Percentiles rank a stretch among this genome's conserved stretches.
phyloP scores from a whole-genome alignment of 2,113 vertebrate genomes.

The Phalacrocorax brasilianus region DNA sequence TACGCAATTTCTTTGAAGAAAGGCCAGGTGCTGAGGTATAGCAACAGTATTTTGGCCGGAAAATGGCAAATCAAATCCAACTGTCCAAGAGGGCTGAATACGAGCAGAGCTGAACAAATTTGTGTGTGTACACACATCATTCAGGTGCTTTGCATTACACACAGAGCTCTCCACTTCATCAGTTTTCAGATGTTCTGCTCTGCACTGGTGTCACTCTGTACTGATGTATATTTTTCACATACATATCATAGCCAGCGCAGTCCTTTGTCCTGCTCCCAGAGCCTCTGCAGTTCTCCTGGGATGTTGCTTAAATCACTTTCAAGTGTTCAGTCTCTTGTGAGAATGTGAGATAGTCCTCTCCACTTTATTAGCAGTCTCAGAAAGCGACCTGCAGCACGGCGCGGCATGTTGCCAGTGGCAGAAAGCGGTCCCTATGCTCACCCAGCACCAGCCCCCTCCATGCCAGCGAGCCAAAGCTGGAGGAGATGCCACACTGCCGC shows the following conservation, averaged over 20 bases:
- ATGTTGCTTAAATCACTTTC: background rate
- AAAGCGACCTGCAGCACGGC: background rate
- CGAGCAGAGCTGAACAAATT: slow-evolving; percentile 60
- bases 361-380: background rate
- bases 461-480: accelerated
- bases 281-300: background rate
- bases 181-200: slow-evolving; percentile 50
- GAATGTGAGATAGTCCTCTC: background rate
- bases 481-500: accelerated
- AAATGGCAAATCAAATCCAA: slow-evolving; percentile 67
- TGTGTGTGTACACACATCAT: slow-evolving; percentile 51
- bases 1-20: slow-evolving; percentile 51
- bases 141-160: slow-evolving; percentile 67
- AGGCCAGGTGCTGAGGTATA: slow-evolving; percentile 56
- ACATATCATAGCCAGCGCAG: background rate
- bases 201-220: slow-evolving; percentile 16
- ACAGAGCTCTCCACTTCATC: slow-evolving; percentile 48
- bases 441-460: background rate
- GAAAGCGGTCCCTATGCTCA: accelerated
- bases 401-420: accelerated
- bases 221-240: slow-evolving; percentile 48
- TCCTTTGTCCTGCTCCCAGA: background rate
- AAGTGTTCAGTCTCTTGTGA: background rate
- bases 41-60: slow-evolving; percentile 59
- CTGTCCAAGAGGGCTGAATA: slow-evolving; percentile 59